Evolutionary conservation across 2,797 vertebrate genomes (phyloP).

Genomic region (Rhinogobio ventralis): DNA sequence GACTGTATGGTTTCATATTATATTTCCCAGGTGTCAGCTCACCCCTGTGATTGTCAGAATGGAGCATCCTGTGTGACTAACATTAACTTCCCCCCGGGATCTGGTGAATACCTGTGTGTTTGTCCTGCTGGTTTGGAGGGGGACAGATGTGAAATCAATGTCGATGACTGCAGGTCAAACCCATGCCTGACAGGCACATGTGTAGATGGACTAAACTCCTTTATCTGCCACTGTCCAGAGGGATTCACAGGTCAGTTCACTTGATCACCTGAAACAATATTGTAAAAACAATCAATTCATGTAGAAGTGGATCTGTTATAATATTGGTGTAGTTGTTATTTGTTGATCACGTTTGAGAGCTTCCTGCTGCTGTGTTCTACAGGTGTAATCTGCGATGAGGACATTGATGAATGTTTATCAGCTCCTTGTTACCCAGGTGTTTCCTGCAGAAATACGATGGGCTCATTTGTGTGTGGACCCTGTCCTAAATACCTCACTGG

Average conservation of each 20-base stretch:
- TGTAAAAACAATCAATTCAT: neutral
- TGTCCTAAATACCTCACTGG: constrained; percentile 84
- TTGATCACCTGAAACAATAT: neutral
- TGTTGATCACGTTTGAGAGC: neutral
- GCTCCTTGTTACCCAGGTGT: constrained; percentile 82
- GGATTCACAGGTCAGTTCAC: constrained; percentile 81
- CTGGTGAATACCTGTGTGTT: constrained; percentile 81
- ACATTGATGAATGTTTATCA: constrained; percentile 86
- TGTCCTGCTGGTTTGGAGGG: constrained; percentile 84
- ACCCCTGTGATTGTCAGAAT: constrained; percentile 85
- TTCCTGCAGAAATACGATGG: constrained; percentile 83
- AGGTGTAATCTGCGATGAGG: constrained; percentile 84
- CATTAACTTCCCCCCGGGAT: constrained; percentile 75
- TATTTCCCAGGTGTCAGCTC: constrained; percentile 81
- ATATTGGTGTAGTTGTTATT: neutral
- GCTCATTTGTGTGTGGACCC: constrained; percentile 84
- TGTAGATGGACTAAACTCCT: constrained; percentile 78
- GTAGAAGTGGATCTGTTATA: neutral
- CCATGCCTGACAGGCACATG: constrained; percentile 85
- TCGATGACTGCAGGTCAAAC: constrained; percentile 83
- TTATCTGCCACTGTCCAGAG: constrained; percentile 85
- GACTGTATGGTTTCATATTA: neutral
- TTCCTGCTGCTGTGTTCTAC: constrained; percentile 17
- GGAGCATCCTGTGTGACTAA: constrained; percentile 84
- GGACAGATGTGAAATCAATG: constrained; percentile 78